Conservation (phyloP, 2,888 invertebrate species). For the Erebia ligea region DNA sequence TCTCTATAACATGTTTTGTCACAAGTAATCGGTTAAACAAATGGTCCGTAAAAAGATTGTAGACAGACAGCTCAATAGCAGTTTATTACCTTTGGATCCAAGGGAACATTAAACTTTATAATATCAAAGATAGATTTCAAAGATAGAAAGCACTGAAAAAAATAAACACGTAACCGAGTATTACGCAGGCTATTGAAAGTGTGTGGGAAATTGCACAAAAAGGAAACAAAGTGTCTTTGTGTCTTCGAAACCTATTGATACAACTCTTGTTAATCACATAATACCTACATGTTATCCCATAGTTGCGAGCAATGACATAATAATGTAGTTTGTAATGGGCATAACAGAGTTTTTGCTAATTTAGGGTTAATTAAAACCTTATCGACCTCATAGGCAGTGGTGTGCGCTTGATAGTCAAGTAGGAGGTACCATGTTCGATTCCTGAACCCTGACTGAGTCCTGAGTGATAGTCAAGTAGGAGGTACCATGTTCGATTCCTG, state of each 20-base stretch:
- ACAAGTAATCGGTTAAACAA: too few relatives aligned
- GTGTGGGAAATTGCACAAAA: constrained; percentile 54
- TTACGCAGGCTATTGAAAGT: constrained; percentile 53
- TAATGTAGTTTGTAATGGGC: background rate
- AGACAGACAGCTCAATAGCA: background rate
- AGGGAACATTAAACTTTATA: too few relatives aligned
- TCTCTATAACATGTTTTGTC: too few relatives aligned
- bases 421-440: too few relatives aligned
- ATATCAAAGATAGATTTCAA: background rate
- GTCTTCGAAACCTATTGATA: constrained; percentile 42
- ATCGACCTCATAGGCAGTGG: too few relatives aligned
- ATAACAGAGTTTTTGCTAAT: too few relatives aligned
- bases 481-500: too few relatives aligned
- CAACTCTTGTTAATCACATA: constrained; percentile 43
- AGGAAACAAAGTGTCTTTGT: constrained; percentile 50
- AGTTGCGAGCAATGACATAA: constrained; percentile 16
- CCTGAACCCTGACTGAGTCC: too few relatives aligned
- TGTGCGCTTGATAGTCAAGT: too few relatives aligned
- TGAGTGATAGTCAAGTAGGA: too few relatives aligned
- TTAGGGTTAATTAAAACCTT: too few relatives aligned
- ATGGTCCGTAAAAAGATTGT: background rate
- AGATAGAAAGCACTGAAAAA: constrained; percentile 20
- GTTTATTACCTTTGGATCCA: too few relatives aligned
- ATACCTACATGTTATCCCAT: constrained; percentile 26
- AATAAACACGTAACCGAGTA: constrained; percentile 23